Conservation (phyloP, 2,113 vertebrate genomes). For the Ictidomys tridecemlineatus region DNA sequence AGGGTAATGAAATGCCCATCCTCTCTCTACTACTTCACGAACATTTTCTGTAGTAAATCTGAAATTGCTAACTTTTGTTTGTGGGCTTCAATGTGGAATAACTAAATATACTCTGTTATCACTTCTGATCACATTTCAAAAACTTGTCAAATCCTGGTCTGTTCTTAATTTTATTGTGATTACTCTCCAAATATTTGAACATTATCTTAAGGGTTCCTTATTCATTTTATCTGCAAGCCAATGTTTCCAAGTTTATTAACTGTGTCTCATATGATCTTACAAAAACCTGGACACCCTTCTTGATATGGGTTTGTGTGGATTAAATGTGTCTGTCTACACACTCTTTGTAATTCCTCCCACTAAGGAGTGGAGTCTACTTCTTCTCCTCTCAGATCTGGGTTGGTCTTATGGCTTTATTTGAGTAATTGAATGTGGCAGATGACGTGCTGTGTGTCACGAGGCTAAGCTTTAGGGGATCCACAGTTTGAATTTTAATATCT, state of each 20-base stretch:
- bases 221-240: neutral
- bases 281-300: neutral
- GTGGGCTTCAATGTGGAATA: neutral
- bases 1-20: neutral
- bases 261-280: neutral
- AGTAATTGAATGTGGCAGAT: neutral
- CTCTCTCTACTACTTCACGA: neutral
- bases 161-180: neutral
- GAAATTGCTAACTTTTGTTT: neutral
- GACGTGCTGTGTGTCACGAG: neutral
- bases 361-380: neutral
- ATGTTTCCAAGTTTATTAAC: neutral
- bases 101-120: neutral
- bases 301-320: neutral
- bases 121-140: slow-evolving; percentile 25
- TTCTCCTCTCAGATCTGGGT: neutral
- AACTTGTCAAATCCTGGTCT: neutral
- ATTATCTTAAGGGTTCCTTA: neutral
- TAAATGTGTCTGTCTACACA: neutral
- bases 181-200: neutral
- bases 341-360: neutral
- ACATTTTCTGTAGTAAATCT: neutral
- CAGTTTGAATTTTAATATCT: neutral
- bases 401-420: neutral
- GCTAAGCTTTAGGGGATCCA: neutral